Evolutionary conservation across 2,113 vertebrate species (phyloP), one percentile per base, ranked within the genome.

Genomic region (Tyto alba): DNA sequence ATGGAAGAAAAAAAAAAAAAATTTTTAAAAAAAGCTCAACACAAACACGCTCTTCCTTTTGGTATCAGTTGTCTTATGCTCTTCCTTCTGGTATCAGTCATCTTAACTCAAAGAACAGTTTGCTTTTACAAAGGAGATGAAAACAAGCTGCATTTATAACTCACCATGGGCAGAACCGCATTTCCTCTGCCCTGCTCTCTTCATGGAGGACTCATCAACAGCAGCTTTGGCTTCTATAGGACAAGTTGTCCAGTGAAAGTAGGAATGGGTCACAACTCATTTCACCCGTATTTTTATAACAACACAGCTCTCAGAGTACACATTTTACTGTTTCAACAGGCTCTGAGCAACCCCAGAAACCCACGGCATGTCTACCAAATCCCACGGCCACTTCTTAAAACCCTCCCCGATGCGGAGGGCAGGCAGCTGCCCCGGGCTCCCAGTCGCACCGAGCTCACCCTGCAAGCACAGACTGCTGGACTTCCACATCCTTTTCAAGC

Each of bases 131-230:
- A 11, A n/a, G 60, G 52, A 52, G 57, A 64, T n/a, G 63, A 64
- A 82, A 88, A 83, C 19, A 90, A 57, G 16, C 32, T 52, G 43
- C 43, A 60, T 47, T 85, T 76, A 9, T 14, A 55, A 47, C 17
- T 21, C 20, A 7, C 22, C 20, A 5, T 0, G 12, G 68, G 84
- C 64, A 67, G 36, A 36, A 23, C 6, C 19, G 0, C 0, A 0
- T 7, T 53, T 71, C 38, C 10, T 81, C 62, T 47, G 45, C 45
- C 25, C 30, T 3, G 15, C 47, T 85, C 9, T 64, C 62, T 34
- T 45, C 6, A 6, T 11, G 34, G 41, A 90, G 57, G 78, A 57
- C 30, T 40, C 43, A 22, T 0, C 71, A 30, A 0, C 34, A 69
- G 22, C 32, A 19, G 53, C 72, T 80, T 12, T 47, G 53, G 52